These are phyloP conservation scores for Xiphophorus hellerii DNA, from an alignment of 2,113 vertebrate species.

Conservation along the genomic window DNA sequence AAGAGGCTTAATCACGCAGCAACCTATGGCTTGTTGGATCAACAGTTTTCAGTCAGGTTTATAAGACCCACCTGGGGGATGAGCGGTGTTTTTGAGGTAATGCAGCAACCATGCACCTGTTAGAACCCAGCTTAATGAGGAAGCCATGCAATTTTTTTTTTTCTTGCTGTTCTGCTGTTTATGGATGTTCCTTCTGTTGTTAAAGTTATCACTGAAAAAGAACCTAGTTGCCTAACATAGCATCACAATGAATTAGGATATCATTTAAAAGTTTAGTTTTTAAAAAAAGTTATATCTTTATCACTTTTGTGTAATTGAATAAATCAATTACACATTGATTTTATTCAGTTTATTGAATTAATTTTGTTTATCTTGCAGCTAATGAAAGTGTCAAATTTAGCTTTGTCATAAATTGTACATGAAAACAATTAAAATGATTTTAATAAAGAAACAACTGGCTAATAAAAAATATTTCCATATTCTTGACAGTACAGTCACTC, in stretches of 20 bases:
- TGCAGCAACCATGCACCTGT: constrained; percentile 63
- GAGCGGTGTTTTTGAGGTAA: constrained; percentile 58
- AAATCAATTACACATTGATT: no score
- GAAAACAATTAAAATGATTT: no score
- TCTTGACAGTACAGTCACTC: no score
- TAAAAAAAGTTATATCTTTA: background rate
- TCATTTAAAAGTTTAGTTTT: background rate
- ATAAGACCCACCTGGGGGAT: constrained; percentile 69
- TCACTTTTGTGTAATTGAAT: background rate
- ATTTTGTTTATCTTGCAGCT: no score
- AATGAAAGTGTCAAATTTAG: no score
- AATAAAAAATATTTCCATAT: no score
- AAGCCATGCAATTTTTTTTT: constrained; percentile 6
- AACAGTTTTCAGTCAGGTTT: constrained; percentile 71
- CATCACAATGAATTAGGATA: background rate
- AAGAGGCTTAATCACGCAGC: constrained; percentile 81
- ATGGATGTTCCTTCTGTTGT: constrained; percentile 8
- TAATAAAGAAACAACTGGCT: no score
- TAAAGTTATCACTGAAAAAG: constrained; percentile 4
- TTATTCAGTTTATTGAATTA: no score
- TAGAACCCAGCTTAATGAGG: constrained; percentile 38
- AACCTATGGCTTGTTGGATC: constrained; percentile 78
- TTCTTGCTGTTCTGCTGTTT: constrained; percentile 20
- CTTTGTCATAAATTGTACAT: no score
- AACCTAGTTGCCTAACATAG: constrained; percentile 41